phyloP scores from a whole-genome alignment of 2,797 vertebrate genomes.

The Zenarchopterus dispar region DNA sequence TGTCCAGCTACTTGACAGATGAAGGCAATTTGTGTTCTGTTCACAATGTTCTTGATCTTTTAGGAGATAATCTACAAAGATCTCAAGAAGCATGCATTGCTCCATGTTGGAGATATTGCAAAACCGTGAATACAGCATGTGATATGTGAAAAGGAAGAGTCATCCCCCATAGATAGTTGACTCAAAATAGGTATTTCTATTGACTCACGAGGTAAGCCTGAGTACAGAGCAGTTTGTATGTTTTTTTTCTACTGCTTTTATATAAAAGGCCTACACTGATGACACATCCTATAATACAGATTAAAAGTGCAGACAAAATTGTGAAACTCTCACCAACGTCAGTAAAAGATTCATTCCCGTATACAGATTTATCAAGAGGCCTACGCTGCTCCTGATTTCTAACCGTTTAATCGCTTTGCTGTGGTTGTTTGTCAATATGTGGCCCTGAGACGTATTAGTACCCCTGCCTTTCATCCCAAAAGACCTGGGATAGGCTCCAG shows the following conservation, averaged over 20 bases:
- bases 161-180: background rate
- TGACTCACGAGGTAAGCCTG: conserved; percentile 12
- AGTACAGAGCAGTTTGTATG: background rate
- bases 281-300: conserved; percentile 5
- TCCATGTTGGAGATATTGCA: background rate
- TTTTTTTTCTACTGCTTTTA: background rate
- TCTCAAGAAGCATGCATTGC: background rate
- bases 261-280: background rate
- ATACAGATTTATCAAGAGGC: conserved; percentile 18
- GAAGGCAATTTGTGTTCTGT: no score
- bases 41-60: background rate
- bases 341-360: conserved; percentile 36
- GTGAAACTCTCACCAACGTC: conserved; percentile 42
- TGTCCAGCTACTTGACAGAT: no score
- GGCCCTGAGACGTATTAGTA: no score
- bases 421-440: no score
- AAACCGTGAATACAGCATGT: background rate
- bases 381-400: conserved; percentile 2
- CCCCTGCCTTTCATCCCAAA: no score
- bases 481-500: no score
- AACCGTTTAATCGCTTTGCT: conserved; percentile 14
- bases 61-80: background rate
- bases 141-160: background rate
- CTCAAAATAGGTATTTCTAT: conserved; percentile 4
- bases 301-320: conserved; percentile 13